Evolutionary conservation across 2,113 vertebrate species (phyloP).

Genomic region (Siniperca knerii): DNA sequence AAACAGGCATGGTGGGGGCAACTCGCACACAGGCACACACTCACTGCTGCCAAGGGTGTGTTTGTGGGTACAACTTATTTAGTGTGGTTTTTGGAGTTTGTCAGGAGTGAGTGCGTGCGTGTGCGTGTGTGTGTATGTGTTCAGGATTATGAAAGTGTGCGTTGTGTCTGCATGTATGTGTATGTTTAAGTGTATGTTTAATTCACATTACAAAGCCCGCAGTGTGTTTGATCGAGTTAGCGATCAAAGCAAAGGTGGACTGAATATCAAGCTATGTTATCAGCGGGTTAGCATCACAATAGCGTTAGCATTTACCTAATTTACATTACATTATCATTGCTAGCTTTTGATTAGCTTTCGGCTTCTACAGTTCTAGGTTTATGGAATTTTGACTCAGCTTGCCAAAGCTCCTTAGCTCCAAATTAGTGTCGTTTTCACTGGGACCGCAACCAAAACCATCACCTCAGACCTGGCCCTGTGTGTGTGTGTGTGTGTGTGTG

Average conservation of each 20-base stretch:
- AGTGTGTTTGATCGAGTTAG: constrained; percentile 57
- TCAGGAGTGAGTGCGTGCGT: background rate
- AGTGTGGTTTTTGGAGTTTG: constrained; percentile 55
- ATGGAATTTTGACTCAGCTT: constrained; percentile 45
- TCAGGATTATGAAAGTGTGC: constrained; percentile 32
- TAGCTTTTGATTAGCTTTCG: constrained; percentile 36
- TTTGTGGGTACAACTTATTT: constrained; percentile 60
- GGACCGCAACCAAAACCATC: constrained; percentile 75
- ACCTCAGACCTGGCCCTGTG: constrained; percentile 69
- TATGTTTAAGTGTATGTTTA: constrained; percentile 28
- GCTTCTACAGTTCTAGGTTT: constrained; percentile 14
- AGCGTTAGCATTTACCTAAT: constrained; percentile 20
- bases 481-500: constrained; percentile 44
- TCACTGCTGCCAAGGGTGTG: constrained; percentile 47
- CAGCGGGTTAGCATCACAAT: constrained; percentile 16
- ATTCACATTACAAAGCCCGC: constrained; percentile 41
- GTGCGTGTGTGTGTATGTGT: constrained; percentile 25
- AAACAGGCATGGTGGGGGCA: constrained; percentile 72
- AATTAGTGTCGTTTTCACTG: constrained; percentile 77
- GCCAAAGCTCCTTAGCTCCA: constrained; percentile 67
- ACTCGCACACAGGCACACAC: constrained; percentile 42
- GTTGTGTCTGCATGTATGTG: constrained; percentile 21
- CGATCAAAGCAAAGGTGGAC: background rate
- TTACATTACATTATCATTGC: constrained; percentile 17
- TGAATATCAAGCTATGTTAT: background rate